Conservation (phyloP, 2,888 invertebrate species). For the Drosophila meridiana region DNA sequence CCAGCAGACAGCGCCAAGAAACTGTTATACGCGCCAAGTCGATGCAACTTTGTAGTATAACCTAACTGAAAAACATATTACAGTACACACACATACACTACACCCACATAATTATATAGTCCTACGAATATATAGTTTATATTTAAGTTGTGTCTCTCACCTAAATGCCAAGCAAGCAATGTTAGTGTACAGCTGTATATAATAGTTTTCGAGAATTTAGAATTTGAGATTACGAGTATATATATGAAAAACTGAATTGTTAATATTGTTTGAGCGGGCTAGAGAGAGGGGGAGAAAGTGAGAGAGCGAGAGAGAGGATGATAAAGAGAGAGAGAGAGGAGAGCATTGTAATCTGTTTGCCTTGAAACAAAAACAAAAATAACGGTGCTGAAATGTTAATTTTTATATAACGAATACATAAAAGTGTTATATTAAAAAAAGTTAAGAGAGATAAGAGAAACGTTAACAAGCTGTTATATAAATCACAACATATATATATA, state of each 20-base stretch:
- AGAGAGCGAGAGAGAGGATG: constrained; percentile 15
- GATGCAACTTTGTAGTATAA: constrained; percentile 12
- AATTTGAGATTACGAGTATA: constrained; percentile 26
- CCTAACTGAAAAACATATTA: constrained; percentile 6
- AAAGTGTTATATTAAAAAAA: constrained; percentile 59
- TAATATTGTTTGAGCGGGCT: constrained; percentile 31
- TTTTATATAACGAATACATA: constrained; percentile 59
- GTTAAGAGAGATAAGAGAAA: constrained; percentile 12
- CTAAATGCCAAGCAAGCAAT: constrained; percentile 52
- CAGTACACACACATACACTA: constrained; percentile 11
- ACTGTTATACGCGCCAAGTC: constrained; percentile 21
- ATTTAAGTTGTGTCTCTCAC: constrained; percentile 44
- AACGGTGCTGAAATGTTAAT: constrained; percentile 85
- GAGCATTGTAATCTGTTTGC: constrained; percentile 80
- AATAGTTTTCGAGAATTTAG: constrained; percentile 45
- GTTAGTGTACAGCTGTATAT: constrained; percentile 51
- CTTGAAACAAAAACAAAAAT: constrained; percentile 70
- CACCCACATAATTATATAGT: constrained; percentile 16
- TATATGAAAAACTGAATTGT: constrained; percentile 30
- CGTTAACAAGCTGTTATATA: constrained; percentile 59
- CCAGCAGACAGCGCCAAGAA: neutral
- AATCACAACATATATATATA: constrained; percentile 24
- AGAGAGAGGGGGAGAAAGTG: constrained; percentile 11
- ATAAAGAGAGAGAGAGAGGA: constrained; percentile 17
- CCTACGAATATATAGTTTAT: constrained; percentile 28